Conservation (phyloP, 2,113 vertebrate species). For the Peucedramus taeniatus region DNA sequence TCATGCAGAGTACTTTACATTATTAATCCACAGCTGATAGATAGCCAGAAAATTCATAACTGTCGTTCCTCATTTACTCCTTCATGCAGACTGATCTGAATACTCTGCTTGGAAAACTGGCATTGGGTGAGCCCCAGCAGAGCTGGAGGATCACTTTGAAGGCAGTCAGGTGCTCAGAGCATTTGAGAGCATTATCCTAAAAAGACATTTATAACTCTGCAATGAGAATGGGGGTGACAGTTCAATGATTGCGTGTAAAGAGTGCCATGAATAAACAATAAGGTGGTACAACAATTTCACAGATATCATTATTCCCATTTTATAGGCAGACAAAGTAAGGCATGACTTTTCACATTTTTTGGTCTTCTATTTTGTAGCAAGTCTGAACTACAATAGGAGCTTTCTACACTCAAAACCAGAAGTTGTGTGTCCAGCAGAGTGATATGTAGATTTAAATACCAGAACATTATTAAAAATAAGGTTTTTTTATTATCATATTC, state of each 20-base stretch:
- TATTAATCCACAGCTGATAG: background rate
- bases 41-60: background rate
- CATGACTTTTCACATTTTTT: background rate
- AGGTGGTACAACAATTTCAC: background rate
- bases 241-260: background rate
- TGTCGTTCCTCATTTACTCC: background rate
- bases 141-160: background rate
- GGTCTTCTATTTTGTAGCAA: background rate
- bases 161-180: background rate
- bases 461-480: background rate
- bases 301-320: background rate
- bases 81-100: background rate
- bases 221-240: background rate
- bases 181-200: background rate
- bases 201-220: background rate
- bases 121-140: background rate
- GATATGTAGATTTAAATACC: background rate
- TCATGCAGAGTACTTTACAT: conserved; percentile 8
- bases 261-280: background rate
- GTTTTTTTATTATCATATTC: background rate
- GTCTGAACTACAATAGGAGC: background rate
- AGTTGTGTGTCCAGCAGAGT: background rate
- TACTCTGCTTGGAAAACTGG: background rate
- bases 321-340: background rate
- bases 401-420: fast-evolving